A percentile compares a stretch with the other conserved stretches of the same genome.
phyloP scores from a whole-genome alignment of 2,797 vertebrate species.

The Moxostoma hubbsi region DNA sequence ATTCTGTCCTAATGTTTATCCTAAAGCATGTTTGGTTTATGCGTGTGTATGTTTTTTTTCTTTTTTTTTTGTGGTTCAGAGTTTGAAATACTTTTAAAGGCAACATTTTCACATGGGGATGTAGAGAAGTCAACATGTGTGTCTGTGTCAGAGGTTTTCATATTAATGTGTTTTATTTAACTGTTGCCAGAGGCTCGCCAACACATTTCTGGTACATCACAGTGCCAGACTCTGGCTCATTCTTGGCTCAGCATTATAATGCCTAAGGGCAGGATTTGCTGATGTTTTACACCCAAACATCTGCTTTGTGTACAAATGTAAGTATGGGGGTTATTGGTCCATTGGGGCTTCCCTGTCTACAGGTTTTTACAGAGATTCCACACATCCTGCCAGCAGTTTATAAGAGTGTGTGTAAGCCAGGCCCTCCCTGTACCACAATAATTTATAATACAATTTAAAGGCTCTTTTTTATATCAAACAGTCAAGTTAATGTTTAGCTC shows the following conservation, averaged over 20 bases:
- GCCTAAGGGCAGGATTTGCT: conserved; percentile 46
- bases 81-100: conserved; percentile 40
- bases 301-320: conserved; percentile 12
- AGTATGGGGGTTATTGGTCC: conserved; percentile 34
- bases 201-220: conserved; percentile 33
- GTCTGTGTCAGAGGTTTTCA: conserved; percentile 59
- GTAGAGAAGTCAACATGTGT: conserved; percentile 44
- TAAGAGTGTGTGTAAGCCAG: background rate
- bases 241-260: conserved; percentile 34
- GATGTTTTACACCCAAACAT: conserved; percentile 32
- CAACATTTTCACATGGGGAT: conserved; percentile 39
- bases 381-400: background rate
- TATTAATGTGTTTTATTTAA: conserved; percentile 46
- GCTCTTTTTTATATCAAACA: background rate
- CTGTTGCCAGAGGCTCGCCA: conserved; percentile 46
- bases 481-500: background rate
- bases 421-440: background rate
- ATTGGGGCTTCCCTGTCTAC: conserved; percentile 8
- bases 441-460: background rate
- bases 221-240: conserved; percentile 21
- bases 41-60: background rate
- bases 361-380: conserved; percentile 5
- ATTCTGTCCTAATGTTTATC: conserved; percentile 46
- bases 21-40: conserved; percentile 38
- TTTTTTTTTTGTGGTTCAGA: conserved; percentile 38